Base-by-base conservation (phyloP, 2,888 invertebrate genomes). In the Callyntrura sp. region DNA sequence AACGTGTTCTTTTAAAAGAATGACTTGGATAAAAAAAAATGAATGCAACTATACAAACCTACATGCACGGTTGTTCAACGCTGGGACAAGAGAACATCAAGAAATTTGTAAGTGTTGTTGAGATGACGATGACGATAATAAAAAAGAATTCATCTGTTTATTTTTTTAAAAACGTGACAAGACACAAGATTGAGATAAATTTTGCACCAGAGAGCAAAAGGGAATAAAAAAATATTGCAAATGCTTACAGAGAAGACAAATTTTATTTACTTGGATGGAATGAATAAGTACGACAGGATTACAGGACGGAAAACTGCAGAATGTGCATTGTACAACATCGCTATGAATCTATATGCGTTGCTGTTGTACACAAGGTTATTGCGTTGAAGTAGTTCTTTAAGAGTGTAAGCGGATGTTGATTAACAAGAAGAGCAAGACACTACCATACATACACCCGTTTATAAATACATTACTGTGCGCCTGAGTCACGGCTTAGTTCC, bases 181-280 rank as follows among this genome's bases (percentile, higher is more conserved):
- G 88, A 89, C 85, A 91, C 20, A 68, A 85, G 86, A 93, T 93
- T 93, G 92, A 93, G 92, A 93, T 92, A 93, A 93, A 93, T 93
- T 93, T 92, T 91, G 93, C 93, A 93, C 91, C 91, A 91, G 93
- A 93, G 93, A 92, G 91, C 85, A 89, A 92, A 9, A 92, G 92
- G 91, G 91, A 91, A 92, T 90, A 92, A 93, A 93, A n/a, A 92
- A 93, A 93, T 91, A 91, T 91, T 85, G 92, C 91, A 90, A 92
- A 91, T 92, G 92, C 78, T 35, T 55, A 35, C 55, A 55, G 28
- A 48, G 48, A 73, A 73, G 23, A 48, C 45, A 73, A 48, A 48
- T 78, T 55, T 78, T 55, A 25, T 73, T 73, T 73, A 20, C 9
- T 45, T 20, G 73, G 73, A 43, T 70, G 45, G 48, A 73, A 65